Percentiles rank a stretch among this genome's conserved stretches.
These are phyloP conservation scores for Chloroceryle aenea DNA, from an alignment of 2,113 vertebrate genomes.

Conservation along the genomic window DNA sequence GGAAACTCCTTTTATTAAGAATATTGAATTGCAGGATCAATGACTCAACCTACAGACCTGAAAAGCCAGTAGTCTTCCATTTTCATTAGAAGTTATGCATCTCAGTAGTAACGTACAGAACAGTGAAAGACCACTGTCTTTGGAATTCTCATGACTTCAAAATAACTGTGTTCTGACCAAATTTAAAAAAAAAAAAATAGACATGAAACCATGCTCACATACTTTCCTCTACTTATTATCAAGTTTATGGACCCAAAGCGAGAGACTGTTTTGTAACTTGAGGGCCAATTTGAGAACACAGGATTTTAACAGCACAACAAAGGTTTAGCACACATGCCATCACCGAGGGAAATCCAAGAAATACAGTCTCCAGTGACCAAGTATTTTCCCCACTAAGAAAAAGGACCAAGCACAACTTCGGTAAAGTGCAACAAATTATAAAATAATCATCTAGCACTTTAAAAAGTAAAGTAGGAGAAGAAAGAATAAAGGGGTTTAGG, in stretches of 20 bases:
- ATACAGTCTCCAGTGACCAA: neutral
- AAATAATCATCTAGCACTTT: neutral
- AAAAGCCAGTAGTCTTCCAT: neutral
- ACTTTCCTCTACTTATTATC: neutral
- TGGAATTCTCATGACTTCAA: neutral
- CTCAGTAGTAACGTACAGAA: neutral
- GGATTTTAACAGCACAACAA: neutral
- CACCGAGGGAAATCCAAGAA: neutral
- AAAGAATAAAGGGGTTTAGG: constrained; percentile 15
- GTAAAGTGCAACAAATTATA: neutral
- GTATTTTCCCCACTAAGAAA: neutral
- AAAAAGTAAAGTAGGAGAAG: constrained; percentile 35
- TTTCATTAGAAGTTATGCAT: neutral
- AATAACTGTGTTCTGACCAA: neutral
- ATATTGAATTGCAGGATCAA: neutral
- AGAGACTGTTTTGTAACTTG: neutral
- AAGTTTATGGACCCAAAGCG: neutral
- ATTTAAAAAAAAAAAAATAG: neutral
- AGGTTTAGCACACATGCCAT: neutral
- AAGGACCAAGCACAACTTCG: neutral
- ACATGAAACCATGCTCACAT: neutral
- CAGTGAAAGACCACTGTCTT: neutral
- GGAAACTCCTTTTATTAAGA: neutral
- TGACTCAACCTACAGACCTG: neutral
- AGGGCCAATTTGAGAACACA: neutral